Percentiles rank a stretch among this genome's conserved stretches.
Evolutionary conservation across 2,888 invertebrate species (phyloP).

Genomic region (Unio pictorum): DNA sequence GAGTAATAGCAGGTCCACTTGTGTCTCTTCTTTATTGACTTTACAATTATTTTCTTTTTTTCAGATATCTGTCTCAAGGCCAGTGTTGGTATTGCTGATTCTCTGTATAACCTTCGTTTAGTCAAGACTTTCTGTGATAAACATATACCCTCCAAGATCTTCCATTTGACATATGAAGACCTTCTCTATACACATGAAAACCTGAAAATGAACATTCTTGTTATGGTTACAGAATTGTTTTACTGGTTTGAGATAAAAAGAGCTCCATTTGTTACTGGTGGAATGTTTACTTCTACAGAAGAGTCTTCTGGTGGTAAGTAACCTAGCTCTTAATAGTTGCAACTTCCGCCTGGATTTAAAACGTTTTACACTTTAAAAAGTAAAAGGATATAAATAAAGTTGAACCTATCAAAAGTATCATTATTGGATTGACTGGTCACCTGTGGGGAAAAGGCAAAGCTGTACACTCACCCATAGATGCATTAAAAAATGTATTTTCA

Average conservation of each 20-base stretch:
- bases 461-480: too few relatives aligned
- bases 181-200: constrained; percentile 94
- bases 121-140: constrained; percentile 89
- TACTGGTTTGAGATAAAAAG: constrained; percentile 90
- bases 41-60: neutral
- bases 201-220: constrained; percentile 89
- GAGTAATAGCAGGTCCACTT: neutral
- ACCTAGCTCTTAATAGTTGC: too few relatives aligned
- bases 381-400: too few relatives aligned
- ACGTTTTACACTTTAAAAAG: too few relatives aligned
- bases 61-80: constrained; percentile 73
- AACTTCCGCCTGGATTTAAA: too few relatives aligned
- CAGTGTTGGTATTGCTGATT: constrained; percentile 87
- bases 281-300: too few relatives aligned
- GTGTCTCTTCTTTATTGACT: neutral
- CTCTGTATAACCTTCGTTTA: constrained; percentile 90
- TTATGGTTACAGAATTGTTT: constrained; percentile 94
- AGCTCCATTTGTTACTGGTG: constrained; percentile 31
- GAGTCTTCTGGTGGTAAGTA: too few relatives aligned
- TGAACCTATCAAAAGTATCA: too few relatives aligned
- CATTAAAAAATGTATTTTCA: too few relatives aligned
- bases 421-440: too few relatives aligned
- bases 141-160: constrained; percentile 88
- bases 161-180: constrained; percentile 96
- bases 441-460: too few relatives aligned